Base-by-base conservation (phyloP, 1,140 invertebrate species). In the Neoseiulus cucumeris region DNA sequence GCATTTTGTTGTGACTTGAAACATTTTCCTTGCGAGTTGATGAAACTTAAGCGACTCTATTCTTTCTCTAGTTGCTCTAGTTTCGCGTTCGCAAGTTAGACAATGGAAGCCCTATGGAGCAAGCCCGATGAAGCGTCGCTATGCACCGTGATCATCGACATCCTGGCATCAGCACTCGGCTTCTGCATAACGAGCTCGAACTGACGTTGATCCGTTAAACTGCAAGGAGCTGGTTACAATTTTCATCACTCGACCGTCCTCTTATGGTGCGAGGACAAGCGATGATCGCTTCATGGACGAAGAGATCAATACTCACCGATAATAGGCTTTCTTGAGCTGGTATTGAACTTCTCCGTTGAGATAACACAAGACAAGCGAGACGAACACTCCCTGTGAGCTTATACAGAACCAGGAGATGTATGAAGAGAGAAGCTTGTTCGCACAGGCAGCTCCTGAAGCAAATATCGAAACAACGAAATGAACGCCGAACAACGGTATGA, bases 391-490 rank as follows among this genome's bases (percentile, higher is more conserved):
- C 33, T 59, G 51, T 2, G 51, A 59, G 22, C 51, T 59, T 17
- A 59, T 25, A 25, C 51, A 59, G 33, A 17, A 59, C 51, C 51
- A 59, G 51, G 51, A 25, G 17, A 59, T 59, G 51, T 59, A 59
- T 12, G 51, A 59, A 2, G 51, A 18, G 25, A 59, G 22, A 14
- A 59, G 51, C 14, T 25, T 33, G 22, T 59, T 59, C 14, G 51
- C 51, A 9, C 51, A 59, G 25, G 51, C 51, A 20, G 51, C 51
- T 25, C 51, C 51, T 6, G 51, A 59, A 20, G 51, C 51, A 9
- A 59, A 59, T 33, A 59, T 59, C 51, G 51, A 59, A 6, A 59
- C 51, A 1, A 59, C 51, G 51, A 29, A 59, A 9, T 59, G 51
- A n/a, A 59, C 51, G 4, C 51, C 51, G 51, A 59, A 59, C 14